Percentiles rank a stretch among this genome's conserved stretches.
phyloP scores from a whole-genome alignment of 1,140 invertebrate species.

The Glossosoma conforme region DNA sequence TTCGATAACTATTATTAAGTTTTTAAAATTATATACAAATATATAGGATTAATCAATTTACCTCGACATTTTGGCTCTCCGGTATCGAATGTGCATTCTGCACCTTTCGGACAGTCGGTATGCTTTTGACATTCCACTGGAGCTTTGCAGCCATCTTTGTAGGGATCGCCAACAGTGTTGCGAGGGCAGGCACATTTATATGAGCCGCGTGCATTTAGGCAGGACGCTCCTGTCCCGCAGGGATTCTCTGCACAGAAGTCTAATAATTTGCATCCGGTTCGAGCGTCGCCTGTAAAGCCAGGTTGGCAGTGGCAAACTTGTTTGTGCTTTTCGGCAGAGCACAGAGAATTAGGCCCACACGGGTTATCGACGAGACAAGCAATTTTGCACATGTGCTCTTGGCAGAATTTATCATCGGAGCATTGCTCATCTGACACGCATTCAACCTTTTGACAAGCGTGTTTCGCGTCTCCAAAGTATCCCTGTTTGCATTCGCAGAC shows the following conservation, averaged over 20 bases:
- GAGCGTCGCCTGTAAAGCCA: slow-evolving; percentile 75
- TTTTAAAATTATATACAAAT: slow-evolving; percentile 21
- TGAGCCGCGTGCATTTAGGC: slow-evolving; percentile 74
- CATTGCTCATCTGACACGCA: slow-evolving; percentile 69
- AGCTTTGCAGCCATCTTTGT: slow-evolving; percentile 69
- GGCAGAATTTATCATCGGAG: slow-evolving; percentile 75
- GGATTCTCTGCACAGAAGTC: slow-evolving; percentile 74
- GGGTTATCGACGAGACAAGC: slow-evolving; percentile 75
- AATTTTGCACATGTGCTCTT: slow-evolving; percentile 75
- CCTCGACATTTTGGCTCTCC: slow-evolving; percentile 69
- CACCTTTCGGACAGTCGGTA: slow-evolving; percentile 71
- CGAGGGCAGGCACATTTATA: slow-evolving; percentile 75
- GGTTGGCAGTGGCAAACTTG: slow-evolving; percentile 78
- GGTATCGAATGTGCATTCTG: slow-evolving; percentile 65
- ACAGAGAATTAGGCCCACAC: slow-evolving; percentile 78
- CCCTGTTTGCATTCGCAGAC: slow-evolving; percentile 72
- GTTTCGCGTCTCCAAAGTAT: slow-evolving; percentile 72
- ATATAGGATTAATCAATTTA: slow-evolving; percentile 31
- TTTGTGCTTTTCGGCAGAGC: slow-evolving; percentile 71
- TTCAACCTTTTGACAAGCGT: slow-evolving; percentile 73
- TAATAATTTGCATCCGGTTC: slow-evolving; percentile 63
- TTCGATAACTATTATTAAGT: slow-evolving; percentile 15
- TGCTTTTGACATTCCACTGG: slow-evolving; percentile 73
- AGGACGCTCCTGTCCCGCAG: slow-evolving; percentile 77
- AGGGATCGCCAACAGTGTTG: slow-evolving; percentile 77